phyloP scores from a whole-genome alignment of 2,797 vertebrate genomes.

The Megaceryle alcyon region DNA sequence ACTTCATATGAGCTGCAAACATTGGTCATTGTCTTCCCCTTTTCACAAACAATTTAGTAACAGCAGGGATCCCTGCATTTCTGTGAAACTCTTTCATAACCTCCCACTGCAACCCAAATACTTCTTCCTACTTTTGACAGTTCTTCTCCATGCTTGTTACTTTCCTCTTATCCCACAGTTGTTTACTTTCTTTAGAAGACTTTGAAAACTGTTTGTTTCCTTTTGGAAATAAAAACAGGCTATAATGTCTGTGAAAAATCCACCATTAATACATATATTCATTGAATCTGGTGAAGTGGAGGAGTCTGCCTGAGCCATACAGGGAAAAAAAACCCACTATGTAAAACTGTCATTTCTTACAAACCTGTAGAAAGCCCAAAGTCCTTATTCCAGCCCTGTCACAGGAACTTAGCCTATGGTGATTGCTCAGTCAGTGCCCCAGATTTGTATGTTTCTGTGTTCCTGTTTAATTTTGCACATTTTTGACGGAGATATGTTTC shows the following conservation, averaged over 20 bases:
- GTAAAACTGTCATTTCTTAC: not conserved
- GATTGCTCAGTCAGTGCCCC: not conserved
- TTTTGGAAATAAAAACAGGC: not conserved
- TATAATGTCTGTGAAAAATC: not conserved
- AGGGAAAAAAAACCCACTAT: not conserved
- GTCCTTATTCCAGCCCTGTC: not conserved
- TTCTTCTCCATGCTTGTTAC: not conserved
- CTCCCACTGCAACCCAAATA: not conserved
- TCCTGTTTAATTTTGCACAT: not conserved
- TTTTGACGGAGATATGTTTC: not conserved
- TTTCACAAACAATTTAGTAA: not conserved
- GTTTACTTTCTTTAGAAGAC: not conserved
- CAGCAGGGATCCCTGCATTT: not conserved
- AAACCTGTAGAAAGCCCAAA: not conserved
- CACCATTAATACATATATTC: not conserved
- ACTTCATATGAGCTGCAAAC: not conserved
- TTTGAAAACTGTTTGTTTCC: not conserved
- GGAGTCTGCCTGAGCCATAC: not conserved
- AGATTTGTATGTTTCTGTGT: not conserved
- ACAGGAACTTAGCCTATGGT: not conserved
- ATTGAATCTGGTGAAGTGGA: not conserved
- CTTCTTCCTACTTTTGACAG: not conserved
- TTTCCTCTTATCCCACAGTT: not conserved
- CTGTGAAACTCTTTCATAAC: not conserved
- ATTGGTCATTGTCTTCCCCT: not conserved